Evolutionary conservation across 2,113 vertebrate species (phyloP).

Genomic region (Sinocyclocheilus rhinocerous): DNA sequence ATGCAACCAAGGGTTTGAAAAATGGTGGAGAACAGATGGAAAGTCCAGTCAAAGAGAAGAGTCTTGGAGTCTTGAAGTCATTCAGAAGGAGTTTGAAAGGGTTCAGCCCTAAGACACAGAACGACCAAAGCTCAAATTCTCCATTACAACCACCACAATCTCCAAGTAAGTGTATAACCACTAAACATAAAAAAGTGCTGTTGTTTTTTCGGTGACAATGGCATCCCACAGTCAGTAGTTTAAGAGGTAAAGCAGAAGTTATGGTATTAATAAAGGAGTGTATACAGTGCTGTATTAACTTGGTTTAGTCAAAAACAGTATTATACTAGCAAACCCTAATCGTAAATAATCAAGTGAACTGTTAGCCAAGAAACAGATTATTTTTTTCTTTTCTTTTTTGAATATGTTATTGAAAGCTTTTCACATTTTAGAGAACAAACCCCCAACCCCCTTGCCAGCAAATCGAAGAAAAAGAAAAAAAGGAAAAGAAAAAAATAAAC

Average conservation of each 20-base stretch:
- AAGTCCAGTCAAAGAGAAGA: constrained; percentile 25
- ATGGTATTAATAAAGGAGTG: background rate
- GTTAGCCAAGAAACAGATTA: background rate
- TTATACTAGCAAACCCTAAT: background rate
- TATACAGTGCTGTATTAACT: background rate
- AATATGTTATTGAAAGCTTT: background rate
- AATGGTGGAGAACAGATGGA: constrained; percentile 4
- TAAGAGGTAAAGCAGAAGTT: background rate
- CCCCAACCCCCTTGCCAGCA: background rate
- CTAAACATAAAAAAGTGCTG: background rate
- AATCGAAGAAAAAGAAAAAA: background rate
- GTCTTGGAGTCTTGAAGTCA: background rate
- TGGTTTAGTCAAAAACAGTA: background rate
- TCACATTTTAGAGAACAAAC: background rate
- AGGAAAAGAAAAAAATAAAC: too few species aligned
- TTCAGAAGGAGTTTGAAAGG: constrained; percentile 53
- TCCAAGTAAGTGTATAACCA: constrained; percentile 64
- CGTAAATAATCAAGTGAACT: background rate
- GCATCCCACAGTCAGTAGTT: constrained; percentile 51
- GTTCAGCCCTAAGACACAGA: constrained; percentile 13
- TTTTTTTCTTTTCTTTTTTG: too few species aligned
- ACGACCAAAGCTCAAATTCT: constrained; percentile 12
- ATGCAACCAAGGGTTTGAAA: constrained; percentile 36
- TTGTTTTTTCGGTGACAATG: background rate
- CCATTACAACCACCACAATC: constrained; percentile 39